A percentile compares a stretch with the other conserved stretches of the same genome.
These are phyloP conservation scores for Sarcophaga carnaria DNA, from an alignment of 2,888 invertebrate species.

Conservation along the genomic window DNA sequence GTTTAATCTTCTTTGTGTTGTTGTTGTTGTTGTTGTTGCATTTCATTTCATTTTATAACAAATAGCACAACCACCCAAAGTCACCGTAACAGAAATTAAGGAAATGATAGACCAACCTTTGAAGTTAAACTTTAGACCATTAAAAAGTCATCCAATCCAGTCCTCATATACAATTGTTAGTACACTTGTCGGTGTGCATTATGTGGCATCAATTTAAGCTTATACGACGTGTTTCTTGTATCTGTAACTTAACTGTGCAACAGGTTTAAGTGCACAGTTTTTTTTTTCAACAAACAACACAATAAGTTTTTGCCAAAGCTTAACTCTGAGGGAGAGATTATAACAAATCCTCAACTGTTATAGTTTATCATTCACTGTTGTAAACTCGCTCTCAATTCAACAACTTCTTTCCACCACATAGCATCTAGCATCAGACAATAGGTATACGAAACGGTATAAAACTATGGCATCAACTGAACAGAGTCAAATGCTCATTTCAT, in stretches of 20 bases:
- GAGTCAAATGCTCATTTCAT: constrained; percentile 68
- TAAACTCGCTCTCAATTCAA: constrained; percentile 53
- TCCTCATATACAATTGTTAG: background rate
- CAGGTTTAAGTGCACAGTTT: constrained; percentile 55
- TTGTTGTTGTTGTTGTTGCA: constrained; percentile 38
- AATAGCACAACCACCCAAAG: constrained; percentile 65
- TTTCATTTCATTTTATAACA: constrained; percentile 54
- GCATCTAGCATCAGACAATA: background rate
- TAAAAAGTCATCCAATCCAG: constrained; percentile 65
- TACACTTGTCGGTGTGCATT: background rate
- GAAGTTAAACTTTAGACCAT: constrained; percentile 63
- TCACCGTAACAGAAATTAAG: constrained; percentile 59
- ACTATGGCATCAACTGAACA: constrained; percentile 20
- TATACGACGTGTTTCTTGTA: constrained; percentile 47
- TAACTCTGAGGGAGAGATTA: constrained; percentile 45
- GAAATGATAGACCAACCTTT: constrained; percentile 62
- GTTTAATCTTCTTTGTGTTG: constrained; percentile 13
- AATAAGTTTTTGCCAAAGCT: background rate
- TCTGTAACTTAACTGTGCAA: constrained; percentile 66
- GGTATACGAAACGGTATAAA: constrained; percentile 22
- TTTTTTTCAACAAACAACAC: constrained; percentile 15
- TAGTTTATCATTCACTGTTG: constrained; percentile 59
- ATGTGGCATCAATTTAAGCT: constrained; percentile 36
- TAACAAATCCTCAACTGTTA: constrained; percentile 62
- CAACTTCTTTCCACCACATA: constrained; percentile 45